A percentile compares a stretch with the other conserved stretches of the same genome.
These are phyloP conservation scores for Thunnus thynnus DNA, from an alignment of 2,113 vertebrate species.

Conservation along the genomic window DNA sequence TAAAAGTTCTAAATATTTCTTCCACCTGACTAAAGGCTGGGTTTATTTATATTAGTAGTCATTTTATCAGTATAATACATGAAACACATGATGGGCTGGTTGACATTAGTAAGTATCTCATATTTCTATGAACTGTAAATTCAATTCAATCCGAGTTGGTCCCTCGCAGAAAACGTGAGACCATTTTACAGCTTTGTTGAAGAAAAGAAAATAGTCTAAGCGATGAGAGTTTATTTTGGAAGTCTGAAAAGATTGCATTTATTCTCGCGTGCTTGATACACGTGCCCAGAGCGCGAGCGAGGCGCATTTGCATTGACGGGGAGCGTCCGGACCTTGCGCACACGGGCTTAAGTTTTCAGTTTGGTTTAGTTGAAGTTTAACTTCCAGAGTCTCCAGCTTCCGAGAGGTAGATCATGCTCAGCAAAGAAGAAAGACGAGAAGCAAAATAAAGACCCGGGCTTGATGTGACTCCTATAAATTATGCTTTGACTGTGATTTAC, in stretches of 20 bases:
- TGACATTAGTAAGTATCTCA: no score
- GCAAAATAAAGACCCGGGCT: constrained; percentile 2
- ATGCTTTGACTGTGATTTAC: constrained; percentile 28
- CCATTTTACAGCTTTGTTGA: no score
- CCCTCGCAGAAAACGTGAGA: no score
- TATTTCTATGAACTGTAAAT: no score
- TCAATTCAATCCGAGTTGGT: no score
- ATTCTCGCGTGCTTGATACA: neutral
- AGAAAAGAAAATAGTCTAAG: neutral
- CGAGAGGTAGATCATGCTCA: constrained; percentile 3
- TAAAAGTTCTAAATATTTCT: neutral
- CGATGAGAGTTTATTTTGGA: constrained; percentile 62
- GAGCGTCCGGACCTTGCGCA: constrained; percentile 36
- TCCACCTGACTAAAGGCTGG: no score
- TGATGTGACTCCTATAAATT: constrained; percentile 19
- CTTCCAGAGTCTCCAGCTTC: neutral
- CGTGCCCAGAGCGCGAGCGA: constrained; percentile 3
- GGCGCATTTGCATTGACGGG: constrained; percentile 14
- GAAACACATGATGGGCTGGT: no score
- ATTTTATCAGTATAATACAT: no score
- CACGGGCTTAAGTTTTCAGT: constrained; percentile 24
- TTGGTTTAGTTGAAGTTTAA: constrained; percentile 10
- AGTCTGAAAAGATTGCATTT: neutral
- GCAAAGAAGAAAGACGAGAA: constrained; percentile 15
- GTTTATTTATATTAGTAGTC: no score